Base-by-base conservation (phyloP, 1,140 invertebrate genomes). In the Panagrolaimus sp. region DNA sequence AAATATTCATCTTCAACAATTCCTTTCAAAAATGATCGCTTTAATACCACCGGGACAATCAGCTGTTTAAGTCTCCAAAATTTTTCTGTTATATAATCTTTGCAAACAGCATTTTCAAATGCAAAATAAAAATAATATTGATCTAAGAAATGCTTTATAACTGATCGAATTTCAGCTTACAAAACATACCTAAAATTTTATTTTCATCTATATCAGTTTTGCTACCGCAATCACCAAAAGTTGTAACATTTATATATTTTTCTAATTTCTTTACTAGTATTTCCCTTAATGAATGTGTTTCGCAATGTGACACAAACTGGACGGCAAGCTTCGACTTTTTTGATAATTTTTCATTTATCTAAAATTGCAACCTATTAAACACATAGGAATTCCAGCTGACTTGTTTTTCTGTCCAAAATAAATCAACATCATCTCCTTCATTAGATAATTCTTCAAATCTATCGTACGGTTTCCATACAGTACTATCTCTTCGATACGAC, bases 171-270 rank as follows among this genome's bases (percentile, higher is more conserved):
- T 23, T 4, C 1, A n/a, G 2, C 8, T 9, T n/a, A n/a, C 5
- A 53, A n/a, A n/a, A n/a, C n/a, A 23, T 53, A 9, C n/a, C n/a
- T 53, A 20, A 9, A 9, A n/a, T n/a, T n/a, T n/a, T n/a, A n/a
- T 53, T 89, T 78, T 93, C 90, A n/a, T 97, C 87, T 87, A 93
- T 89, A 45, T 92, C 7, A 14, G 8, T 23, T 47, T 74, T 43
- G 31, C 45, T n/a, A 61, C 72, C 82, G 83, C 90, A 91, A 0
- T 65, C 68, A n/a, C 90, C 90, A 72, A 87, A 90, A 14, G 89
- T 84, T 78, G 90, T 89, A 9, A 90, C 86, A 4, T 78, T 47
- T 51, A 90, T 85, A 74, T 87, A 81, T 47, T 85, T 83, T 63
- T 84, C 72, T 3, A 91, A 81, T 68, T 88, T 79, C n/a, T 78